These are phyloP conservation scores for Lydus trimaculatus DNA, from an alignment of 2,888 invertebrate species.

Conservation along the genomic window DNA sequence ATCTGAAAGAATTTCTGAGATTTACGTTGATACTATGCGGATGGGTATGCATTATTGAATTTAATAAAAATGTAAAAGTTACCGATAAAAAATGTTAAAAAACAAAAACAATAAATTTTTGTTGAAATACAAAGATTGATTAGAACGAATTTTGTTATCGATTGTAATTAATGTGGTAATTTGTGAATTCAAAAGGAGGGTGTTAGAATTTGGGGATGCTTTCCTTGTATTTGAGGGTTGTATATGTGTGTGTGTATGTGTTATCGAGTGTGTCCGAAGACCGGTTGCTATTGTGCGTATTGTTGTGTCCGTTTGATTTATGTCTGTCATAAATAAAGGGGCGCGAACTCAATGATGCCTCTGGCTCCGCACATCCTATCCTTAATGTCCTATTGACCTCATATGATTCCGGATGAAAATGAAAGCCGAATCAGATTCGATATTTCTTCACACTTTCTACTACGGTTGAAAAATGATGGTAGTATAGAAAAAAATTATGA, in stretches of 20 bases:
- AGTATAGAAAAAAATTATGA: too few species aligned
- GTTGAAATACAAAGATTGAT: constrained; percentile 1
- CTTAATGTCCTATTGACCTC: constrained; percentile 29
- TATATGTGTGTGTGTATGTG: constrained; percentile 40
- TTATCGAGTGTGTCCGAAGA: constrained; percentile 50
- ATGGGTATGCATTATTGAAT: constrained; percentile 44
- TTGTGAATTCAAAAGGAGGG: constrained; percentile 35
- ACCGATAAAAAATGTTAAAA: too few species aligned
- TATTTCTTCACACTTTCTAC: neutral
- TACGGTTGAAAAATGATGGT: neutral
- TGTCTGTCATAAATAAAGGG: constrained; percentile 49
- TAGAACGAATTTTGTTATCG: constrained; percentile 26
- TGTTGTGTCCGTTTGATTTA: constrained; percentile 52
- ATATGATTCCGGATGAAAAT: constrained; percentile 8
- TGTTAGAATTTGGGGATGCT: constrained; percentile 23
- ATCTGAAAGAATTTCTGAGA: constrained; percentile 37
- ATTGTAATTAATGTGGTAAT: constrained; percentile 44
- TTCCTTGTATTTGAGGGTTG: constrained; percentile 25
- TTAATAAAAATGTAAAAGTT: constrained; percentile 29
- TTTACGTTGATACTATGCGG: constrained; percentile 34
- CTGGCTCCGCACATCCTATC: constrained; percentile 40
- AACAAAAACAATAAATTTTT: constrained; percentile 22
- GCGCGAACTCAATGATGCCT: constrained; percentile 51
- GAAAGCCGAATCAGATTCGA: neutral
- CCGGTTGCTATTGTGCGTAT: constrained; percentile 50